Base-by-base conservation (phyloP, 2,113 vertebrate species). In the Lonchura striata region DNA sequence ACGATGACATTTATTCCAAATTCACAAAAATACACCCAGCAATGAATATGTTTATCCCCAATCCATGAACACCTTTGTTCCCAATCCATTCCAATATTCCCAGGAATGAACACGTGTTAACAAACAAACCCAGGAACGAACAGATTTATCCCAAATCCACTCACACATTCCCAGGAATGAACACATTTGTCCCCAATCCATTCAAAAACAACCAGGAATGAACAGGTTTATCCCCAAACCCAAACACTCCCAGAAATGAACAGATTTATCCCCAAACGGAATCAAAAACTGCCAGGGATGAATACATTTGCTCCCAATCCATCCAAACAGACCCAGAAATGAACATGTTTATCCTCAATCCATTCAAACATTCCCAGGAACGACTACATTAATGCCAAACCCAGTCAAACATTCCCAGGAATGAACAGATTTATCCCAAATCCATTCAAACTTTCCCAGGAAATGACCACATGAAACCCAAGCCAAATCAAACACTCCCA, bases 31-130 rank as follows among this genome's bases (percentile, higher is more conserved):
- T 13, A 23, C 4, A 11, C 25, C 25, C 49, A 54, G 61, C 20
- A 66, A 37, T 22, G 7, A 33, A 5, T 6, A 17, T 0, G 0
- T 27, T 47, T 9, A 13, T 33, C n/a, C 52, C 7, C 2, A 64
- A 2, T 3, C 20, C 61, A 35, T 12, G 2, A 37, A 13, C 33
- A 23, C 3, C 3, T 27, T 22, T 22, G 6, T 52, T 24, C 37
- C 18, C 3, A 63, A 13, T n/a, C 39, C 23, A 27, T 15, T 21
- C 18, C 33, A 31, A 47, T 8, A 37, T 30, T 13, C 35, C 16
- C 46, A 50, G 56, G 12, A 39, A 39, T 5, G 10, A 59, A 1
- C 8, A 23, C 0, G 2, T 23, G 17, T 23, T 35, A 35, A 57
- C 2, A 22, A 78, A 64, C 15, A 4, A 1, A 4, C 19, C 31